Conservation (phyloP, 2,113 vertebrate species). For the Phrynosoma blainvillii region DNA sequence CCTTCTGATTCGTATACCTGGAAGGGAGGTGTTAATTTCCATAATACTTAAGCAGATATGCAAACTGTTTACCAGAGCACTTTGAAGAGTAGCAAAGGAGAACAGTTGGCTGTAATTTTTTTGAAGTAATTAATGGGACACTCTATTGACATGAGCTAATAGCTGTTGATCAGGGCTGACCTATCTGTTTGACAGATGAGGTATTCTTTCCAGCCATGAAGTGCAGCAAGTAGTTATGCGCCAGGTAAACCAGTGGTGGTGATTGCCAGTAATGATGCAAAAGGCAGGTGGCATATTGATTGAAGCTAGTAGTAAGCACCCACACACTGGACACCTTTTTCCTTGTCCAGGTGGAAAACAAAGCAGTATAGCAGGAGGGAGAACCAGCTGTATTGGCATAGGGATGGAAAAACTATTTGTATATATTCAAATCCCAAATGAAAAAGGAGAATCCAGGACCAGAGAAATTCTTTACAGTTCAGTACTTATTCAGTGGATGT, state of each 20-base stretch:
- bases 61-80: constrained; percentile 81
- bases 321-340: background rate
- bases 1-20: constrained; percentile 82
- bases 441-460: no score
- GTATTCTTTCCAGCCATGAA: background rate
- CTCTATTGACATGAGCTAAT: constrained; percentile 85
- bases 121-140: constrained; percentile 75
- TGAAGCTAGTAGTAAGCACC: background rate
- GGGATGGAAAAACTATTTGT: no score
- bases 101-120: constrained; percentile 76
- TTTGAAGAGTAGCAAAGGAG: constrained; percentile 80
- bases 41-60: constrained; percentile 81
- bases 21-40: constrained; percentile 85
- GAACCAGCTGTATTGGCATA: background rate
- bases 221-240: background rate
- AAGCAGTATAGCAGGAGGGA: background rate
- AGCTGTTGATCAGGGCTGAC: constrained; percentile 47
- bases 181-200: background rate
- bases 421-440: no score
- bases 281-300: background rate
- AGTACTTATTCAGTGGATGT: no score
- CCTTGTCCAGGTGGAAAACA: background rate
- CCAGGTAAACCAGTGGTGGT: background rate
- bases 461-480: no score
- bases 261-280: background rate